Evolutionary conservation across 2,113 vertebrate genomes (phyloP).

Genomic region (Zapus hudsonius): DNA sequence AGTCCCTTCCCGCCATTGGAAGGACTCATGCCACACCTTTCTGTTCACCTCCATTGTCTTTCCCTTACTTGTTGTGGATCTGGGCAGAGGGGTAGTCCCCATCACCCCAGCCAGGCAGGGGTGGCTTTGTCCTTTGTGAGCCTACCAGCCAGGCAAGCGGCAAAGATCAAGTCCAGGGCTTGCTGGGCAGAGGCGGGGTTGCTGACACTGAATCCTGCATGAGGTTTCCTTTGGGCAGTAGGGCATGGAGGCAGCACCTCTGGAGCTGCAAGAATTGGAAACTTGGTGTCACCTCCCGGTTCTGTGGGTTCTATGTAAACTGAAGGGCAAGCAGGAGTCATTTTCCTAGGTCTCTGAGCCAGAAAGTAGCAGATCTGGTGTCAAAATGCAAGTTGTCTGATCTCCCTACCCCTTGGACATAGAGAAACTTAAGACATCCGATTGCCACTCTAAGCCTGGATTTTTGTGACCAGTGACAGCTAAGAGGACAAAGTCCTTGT

Average conservation of each 20-base stretch:
- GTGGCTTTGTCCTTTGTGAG: neutral
- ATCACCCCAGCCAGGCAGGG: fast-evolving
- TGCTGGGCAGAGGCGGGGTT: fast-evolving
- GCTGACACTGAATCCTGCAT: neutral
- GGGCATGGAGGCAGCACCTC: neutral
- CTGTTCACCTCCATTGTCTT: neutral
- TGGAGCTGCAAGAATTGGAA: neutral
- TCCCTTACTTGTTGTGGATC: neutral
- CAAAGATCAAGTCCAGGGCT: neutral
- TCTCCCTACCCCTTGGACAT: neutral
- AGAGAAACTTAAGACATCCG: fast-evolving
- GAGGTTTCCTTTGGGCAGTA: neutral
- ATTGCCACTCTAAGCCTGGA: neutral
- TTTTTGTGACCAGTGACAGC: neutral
- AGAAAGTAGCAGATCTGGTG: neutral
- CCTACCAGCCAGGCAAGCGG: no score
- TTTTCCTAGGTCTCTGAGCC: neutral
- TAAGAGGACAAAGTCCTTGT: neutral
- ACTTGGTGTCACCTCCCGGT: fast-evolving
- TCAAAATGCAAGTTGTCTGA: neutral
- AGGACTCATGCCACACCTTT: neutral
- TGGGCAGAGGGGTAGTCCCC: neutral
- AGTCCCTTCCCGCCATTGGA: neutral
- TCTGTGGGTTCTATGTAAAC: neutral
- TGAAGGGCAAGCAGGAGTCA: neutral